Base-by-base conservation (phyloP, 2,888 invertebrate species). In the Eupeodes luniger region DNA sequence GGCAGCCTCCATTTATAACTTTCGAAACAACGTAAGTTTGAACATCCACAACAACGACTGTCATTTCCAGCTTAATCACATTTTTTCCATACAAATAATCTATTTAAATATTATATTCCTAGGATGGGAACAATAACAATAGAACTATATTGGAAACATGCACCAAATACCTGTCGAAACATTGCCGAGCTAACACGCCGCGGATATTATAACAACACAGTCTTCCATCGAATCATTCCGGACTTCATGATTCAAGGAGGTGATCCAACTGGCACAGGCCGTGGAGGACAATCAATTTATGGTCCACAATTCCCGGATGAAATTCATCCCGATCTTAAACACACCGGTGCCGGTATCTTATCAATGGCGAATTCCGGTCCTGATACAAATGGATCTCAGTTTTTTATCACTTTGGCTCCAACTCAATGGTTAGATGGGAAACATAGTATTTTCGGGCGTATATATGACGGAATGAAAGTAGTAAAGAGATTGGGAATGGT, bases 341-440 rank as follows among this genome's bases (percentile, higher is more conserved):
- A 99, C 92, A 98, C 98, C n/a, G 99, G 95, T 27, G 96, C 96
- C 34, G 98, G 98, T 0, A 96, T 98, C 81, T 92, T 98, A 51
- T 98, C 99, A 0, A 99, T 99, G 99, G 99, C 99, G 0, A 99
- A 99, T 94, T 97, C 99, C 27, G 99, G 99, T 0, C 98, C 99
- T 0, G 96, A 99, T 92, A 96, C 98, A 7, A 99, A 99, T 93
- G 99, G 99, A 4, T 99, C 98, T 47, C 99, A 99, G 93, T 99
- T 99, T 94, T 99, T 99, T 91, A 98, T 99, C 67, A 99, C 99
- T 0, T 94, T 99, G 85, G 98, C 97, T 0, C 99, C 99, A 1
- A 98, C 99, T 0, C 99, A 99, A 91, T 99, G 99, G 98, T 94
- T 99, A 53, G 99, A 99, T 94, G 97, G 98, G 12, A 99, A 99